These are phyloP conservation scores for Dipodomys merriami DNA, from an alignment of 2,113 vertebrate species.

Conservation along the genomic window DNA sequence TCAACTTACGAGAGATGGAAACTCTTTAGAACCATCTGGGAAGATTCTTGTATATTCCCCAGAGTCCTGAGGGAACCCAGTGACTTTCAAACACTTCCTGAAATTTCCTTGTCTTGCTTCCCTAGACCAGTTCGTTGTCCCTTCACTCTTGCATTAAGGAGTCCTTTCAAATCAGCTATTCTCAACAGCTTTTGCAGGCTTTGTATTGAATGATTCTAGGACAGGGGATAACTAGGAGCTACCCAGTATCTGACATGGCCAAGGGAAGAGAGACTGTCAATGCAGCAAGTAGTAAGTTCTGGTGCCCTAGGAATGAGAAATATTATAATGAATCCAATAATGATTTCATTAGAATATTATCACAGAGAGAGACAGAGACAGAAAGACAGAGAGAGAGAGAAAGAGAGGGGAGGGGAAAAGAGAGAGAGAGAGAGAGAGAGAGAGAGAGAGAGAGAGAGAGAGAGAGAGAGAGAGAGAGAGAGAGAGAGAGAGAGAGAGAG, in stretches of 20 bases:
- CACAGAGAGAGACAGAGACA: too few species aligned
- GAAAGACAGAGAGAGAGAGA: too few species aligned
- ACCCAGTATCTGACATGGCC: background rate
- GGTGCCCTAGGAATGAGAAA: background rate
- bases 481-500: too few species aligned
- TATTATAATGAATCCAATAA: background rate
- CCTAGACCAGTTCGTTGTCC: background rate
- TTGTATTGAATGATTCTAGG: background rate
- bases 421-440: too few species aligned
- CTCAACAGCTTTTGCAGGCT: background rate
- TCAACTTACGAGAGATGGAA: background rate
- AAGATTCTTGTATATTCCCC: background rate
- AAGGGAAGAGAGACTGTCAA: background rate
- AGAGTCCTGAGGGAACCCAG: background rate
- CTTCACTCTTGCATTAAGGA: background rate
- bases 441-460: too few species aligned
- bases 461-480: too few species aligned
- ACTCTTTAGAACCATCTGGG: background rate
- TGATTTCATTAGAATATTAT: background rate
- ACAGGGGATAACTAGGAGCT: background rate
- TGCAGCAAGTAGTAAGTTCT: background rate
- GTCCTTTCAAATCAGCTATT: constrained; percentile 10
- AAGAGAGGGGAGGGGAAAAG: too few species aligned
- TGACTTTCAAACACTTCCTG: background rate
- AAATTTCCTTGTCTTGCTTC: background rate